Base-by-base conservation (phyloP, 2,797 vertebrate species). In the Glossophaga mutica region DNA sequence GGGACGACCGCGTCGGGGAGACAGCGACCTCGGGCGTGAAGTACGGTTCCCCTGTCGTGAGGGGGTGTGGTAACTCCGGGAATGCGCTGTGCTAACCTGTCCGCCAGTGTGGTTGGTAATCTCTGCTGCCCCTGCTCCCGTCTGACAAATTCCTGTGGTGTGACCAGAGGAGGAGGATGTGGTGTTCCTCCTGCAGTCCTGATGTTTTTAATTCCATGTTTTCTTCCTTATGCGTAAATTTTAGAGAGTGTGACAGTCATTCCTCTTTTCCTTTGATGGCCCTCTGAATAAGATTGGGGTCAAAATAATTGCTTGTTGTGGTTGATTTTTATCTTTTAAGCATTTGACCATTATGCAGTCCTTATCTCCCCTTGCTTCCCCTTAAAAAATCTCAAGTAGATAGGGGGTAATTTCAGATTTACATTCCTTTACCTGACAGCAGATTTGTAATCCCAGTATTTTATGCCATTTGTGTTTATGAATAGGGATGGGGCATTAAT, bases 51-150 rank as follows among this genome's bases (percentile, higher is more conserved):
- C 24, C 4, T 22, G 16, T 1, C 6, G 87, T 6, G 42, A 76
- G 92, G 95, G 92, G 81, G 95, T 96, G 95, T 95, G 96, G 92
- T 86, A 1, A 26, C 65, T 93, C 78, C 29, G 94, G 79, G 83
- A n/a, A 22, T 19, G 94, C 82, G 44, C 11, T 18, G 32, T 52
- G 77, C 78, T 10, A 7, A 39, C 52, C 88, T 32, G 87, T 19
- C 29, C 82, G 42, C 57, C 2, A 6, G 92, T 15, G 84, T 39
- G 77, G 84, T 21, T 26, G 71, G 84, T 24, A 0, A 9, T 65
- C 86, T 14, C 65, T 22, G 39, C 93, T 2, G 39, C 77, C 74
- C 10, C 29, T 1, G 52, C 42, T 11, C 10, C 83, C 93, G 3
- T 67, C 70, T 1, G 48, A 55, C 65, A 32, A 4, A 76, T 86